phyloP scores from a whole-genome alignment of 2,888 invertebrate genomes.

The Tryphoninae sp. region DNA sequence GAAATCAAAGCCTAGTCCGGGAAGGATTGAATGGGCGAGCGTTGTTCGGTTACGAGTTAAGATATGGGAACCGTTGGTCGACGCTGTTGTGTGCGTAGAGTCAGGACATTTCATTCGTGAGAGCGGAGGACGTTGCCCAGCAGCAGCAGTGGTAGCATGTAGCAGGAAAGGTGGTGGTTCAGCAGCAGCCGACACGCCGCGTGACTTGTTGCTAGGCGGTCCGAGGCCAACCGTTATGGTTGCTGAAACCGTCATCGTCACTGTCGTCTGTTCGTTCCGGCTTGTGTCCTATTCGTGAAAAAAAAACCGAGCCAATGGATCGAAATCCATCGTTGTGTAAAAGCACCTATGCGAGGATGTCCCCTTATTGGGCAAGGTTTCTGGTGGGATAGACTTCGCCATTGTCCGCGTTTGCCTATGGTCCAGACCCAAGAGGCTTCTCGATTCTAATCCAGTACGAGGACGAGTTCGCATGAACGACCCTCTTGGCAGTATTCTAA shows the following conservation, averaged over 20 bases:
- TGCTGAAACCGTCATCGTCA: constrained; percentile 57
- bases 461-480: background rate
- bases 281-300: constrained; percentile 22
- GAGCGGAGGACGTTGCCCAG: constrained; percentile 63
- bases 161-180: constrained; percentile 31
- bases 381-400: background rate
- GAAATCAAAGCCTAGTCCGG: background rate
- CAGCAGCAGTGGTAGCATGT: constrained; percentile 31
- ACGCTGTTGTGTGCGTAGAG: constrained; percentile 14
- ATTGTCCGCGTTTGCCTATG: constrained; percentile 8
- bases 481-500: background rate
- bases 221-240: constrained; percentile 71
- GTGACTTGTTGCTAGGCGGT: constrained; percentile 74
- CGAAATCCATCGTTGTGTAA: constrained; percentile 21
- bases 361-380: background rate
- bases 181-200: constrained; percentile 39
- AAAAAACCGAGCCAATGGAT: constrained; percentile 25
- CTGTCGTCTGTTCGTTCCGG: constrained; percentile 49
- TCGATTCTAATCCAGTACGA: background rate
- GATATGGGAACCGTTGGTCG: constrained; percentile 28
- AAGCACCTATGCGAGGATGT: background rate
- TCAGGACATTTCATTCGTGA: constrained; percentile 47
- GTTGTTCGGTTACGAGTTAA: constrained; percentile 2
- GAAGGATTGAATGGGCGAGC: background rate
- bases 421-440: background rate